Evolutionary conservation across 2,113 vertebrate genomes (phyloP).

Genomic region (Neomonachus schauinslandi): DNA sequence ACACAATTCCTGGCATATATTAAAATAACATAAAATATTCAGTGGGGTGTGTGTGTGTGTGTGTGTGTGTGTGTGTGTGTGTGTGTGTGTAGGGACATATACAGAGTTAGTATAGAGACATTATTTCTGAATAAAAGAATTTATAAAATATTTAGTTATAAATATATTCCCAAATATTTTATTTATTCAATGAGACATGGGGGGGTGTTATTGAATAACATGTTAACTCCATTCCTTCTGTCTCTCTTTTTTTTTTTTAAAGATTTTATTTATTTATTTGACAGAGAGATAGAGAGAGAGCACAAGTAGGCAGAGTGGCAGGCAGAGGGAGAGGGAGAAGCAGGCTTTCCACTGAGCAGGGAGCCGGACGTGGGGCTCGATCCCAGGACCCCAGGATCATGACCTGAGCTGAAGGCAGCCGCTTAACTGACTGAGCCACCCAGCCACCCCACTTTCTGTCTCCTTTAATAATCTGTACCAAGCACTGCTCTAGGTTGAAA

Average conservation of each 20-base stretch:
- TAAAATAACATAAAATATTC: neutral
- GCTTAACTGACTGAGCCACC: too few relatives aligned
- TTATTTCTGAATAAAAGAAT: neutral
- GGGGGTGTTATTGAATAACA: neutral
- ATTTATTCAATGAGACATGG: neutral
- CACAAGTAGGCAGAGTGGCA: too few relatives aligned
- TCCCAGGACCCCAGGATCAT: too few relatives aligned
- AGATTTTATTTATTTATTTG: too few relatives aligned
- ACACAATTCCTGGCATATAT: neutral
- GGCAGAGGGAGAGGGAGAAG: too few relatives aligned
- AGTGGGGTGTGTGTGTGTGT: neutral
- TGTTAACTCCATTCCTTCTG: neutral
- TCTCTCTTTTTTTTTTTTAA: neutral
- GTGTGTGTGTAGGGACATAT: fast-evolving
- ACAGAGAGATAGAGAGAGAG: too few relatives aligned
- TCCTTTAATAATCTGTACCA: neutral
- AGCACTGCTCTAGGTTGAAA: neutral
- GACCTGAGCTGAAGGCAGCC: too few relatives aligned
- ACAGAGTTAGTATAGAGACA: neutral
- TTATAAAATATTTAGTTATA: neutral
- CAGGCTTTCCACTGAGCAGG: too few relatives aligned
- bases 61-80: neutral
- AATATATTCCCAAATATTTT: neutral
- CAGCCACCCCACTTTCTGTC: neutral
- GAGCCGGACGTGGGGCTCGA: too few relatives aligned